Evolutionary conservation across 2,113 vertebrate species (phyloP), one percentile per base, ranked within the genome.

Genomic region (Craseonycteris thonglongyai): DNA sequence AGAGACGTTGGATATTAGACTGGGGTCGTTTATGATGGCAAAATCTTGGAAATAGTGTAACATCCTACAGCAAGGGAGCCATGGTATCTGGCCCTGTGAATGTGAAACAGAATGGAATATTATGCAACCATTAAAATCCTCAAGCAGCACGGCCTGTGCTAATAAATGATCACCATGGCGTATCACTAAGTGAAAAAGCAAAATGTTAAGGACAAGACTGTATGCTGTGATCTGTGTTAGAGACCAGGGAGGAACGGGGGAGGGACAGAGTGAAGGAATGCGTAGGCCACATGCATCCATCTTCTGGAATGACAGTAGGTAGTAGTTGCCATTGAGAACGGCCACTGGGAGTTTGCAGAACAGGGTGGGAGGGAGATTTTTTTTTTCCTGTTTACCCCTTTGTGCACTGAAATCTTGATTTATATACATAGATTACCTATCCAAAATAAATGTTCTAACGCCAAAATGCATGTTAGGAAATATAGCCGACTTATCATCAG

Each of bases 381-480:
- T 78, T 78, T 42, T 35, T 78, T 78, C 35, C 16, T 69, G 51
- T 65, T 81, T 72, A 30, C 40, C 6, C n/a, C 3, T 86, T 80
- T 95, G 40, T 54, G 13, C 13, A 80, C 47, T 79, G 56, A 58
- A 54, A 51, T 94, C 54, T 90, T 91, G n/a, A n/a, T n/a, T n/a
- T n/a, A n/a, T n/a, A n/a, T n/a, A 28, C 30, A 51, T 58, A 7
- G 18, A 40, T 90, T 80, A 51, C 16, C 26, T 88, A 74, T 22
- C 28, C 51, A 75, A 93, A 81, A 81, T 72, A 54, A 63, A 47
- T 12, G 40, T 68, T 87, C 94, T 71, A 59, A 78, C 91, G 5
- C 11, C 26, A 40, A 85, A 85, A 49, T 63, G 91, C 51, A 95
- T 59, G 42, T 79, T 94, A 78, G 88, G 35, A 89, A 92, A 75